phyloP scores from a whole-genome alignment of 2,797 vertebrate genomes.

The Chaunax sp. region DNA sequence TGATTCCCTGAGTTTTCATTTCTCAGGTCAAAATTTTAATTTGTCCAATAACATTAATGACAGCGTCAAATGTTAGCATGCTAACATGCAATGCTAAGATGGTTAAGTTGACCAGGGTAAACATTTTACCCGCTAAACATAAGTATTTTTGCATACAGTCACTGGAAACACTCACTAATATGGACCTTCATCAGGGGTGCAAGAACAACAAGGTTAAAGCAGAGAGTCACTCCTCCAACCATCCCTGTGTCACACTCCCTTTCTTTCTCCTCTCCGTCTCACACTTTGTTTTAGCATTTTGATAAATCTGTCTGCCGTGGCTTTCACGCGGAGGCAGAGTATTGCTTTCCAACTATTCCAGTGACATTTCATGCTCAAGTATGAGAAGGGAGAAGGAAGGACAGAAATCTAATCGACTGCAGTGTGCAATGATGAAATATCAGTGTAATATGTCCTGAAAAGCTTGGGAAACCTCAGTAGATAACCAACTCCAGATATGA shows the following conservation, averaged over 20 bases:
- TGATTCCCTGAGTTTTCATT: too few species aligned
- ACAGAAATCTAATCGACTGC: constrained; percentile 72
- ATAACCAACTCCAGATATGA: constrained; percentile 52
- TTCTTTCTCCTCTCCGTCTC: constrained; percentile 4
- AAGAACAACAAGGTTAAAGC: constrained; percentile 30
- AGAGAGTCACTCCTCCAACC: constrained; percentile 6
- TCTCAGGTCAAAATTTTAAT: too few species aligned
- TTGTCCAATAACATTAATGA: too few species aligned
- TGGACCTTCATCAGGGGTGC: constrained; percentile 3
- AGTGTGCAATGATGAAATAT: constrained; percentile 74
- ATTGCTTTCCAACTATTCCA: constrained; percentile 72
- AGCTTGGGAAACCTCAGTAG: constrained; percentile 57
- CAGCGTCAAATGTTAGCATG: background rate
- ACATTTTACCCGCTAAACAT: too few species aligned
- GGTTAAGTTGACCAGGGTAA: background rate
- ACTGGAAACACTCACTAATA: background rate
- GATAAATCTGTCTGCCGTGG: constrained; percentile 45
- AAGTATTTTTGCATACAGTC: background rate
- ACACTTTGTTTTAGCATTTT: constrained; percentile 46
- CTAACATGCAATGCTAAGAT: background rate
- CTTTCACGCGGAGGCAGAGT: constrained; percentile 58
- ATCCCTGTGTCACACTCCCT: background rate
- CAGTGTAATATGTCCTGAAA: constrained; percentile 70
- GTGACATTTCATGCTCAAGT: constrained; percentile 68
- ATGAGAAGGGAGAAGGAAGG: constrained; percentile 73